A percentile compares a stretch with the other conserved stretches of the same genome.
Conservation (phyloP, 53 echinoderm and acorn worm species). For the Glandiceps talaboti region DNA sequence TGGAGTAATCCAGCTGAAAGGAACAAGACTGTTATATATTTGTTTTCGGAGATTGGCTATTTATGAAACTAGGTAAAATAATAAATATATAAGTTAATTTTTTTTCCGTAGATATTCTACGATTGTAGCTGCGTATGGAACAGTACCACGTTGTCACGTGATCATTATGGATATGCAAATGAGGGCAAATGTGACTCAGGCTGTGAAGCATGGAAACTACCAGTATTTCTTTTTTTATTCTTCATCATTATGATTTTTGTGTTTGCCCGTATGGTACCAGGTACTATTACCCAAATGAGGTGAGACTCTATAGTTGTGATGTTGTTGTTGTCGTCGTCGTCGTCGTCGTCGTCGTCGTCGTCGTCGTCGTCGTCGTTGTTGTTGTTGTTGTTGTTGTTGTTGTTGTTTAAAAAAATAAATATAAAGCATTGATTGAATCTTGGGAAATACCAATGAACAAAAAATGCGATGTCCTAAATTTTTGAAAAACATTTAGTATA, state of each 20-base stretch:
- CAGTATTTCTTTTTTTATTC: conserved; percentile 24
- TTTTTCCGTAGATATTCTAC: conserved; percentile 27
- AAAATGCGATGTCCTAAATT: too few relatives aligned
- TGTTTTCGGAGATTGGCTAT: too few relatives aligned
- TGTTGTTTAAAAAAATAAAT: background rate
- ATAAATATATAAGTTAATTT: too few relatives aligned
- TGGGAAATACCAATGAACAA: too few relatives aligned
- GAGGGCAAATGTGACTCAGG: conserved; percentile 33
- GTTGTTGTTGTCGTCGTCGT: background rate
- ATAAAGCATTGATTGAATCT: too few relatives aligned
- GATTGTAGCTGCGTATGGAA: conserved; percentile 31
- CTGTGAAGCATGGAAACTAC: conserved; percentile 22
- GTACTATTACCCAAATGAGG: conserved; percentile 24
- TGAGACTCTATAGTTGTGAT: background rate
- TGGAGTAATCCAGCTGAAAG: too few relatives aligned
- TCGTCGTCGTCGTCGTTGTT: conserved; percentile 13
- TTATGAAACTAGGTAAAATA: too few relatives aligned
- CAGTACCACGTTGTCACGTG: conserved; percentile 5
- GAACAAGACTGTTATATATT: too few relatives aligned
- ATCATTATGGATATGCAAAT: conserved; percentile 6
- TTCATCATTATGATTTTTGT: conserved; percentile 28
- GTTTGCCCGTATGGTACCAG: conserved; percentile 44
- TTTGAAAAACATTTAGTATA: too few relatives aligned
- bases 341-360: conserved; percentile 5
- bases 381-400: conserved; percentile 5